These are phyloP conservation scores for Drosophila santomea DNA, from an alignment of 1,140 invertebrate species.

Conservation along the genomic window DNA sequence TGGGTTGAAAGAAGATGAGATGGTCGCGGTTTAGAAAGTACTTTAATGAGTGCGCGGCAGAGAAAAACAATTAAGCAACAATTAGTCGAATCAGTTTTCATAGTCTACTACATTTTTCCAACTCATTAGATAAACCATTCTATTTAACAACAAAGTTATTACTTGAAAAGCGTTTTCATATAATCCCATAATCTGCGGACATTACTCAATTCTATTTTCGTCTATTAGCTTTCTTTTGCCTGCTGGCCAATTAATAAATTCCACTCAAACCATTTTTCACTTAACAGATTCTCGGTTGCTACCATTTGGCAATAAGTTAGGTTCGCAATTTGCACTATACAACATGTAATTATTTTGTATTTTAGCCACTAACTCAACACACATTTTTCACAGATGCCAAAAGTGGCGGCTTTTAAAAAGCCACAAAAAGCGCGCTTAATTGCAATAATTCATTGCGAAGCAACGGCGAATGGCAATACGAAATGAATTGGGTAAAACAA, in stretches of 20 bases:
- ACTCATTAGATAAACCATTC: slow-evolving; percentile 10
- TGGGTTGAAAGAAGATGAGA: slow-evolving; percentile 24
- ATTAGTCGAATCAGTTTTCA: slow-evolving; percentile 9
- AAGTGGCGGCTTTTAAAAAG: slow-evolving; percentile 71
- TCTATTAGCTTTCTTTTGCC: slow-evolving; percentile 14
- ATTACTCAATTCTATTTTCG: slow-evolving; percentile 10
- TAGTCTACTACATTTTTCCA: not conserved
- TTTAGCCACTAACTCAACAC: slow-evolving; percentile 69
- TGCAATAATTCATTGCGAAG: slow-evolving; percentile 77
- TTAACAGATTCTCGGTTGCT: slow-evolving; percentile 23
- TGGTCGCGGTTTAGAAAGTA: slow-evolving; percentile 41
- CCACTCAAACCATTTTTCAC: slow-evolving; percentile 28
- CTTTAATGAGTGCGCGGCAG: slow-evolving; percentile 4
- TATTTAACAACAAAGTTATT: not conserved
- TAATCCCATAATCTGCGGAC: not conserved
- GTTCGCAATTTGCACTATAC: slow-evolving; percentile 45
- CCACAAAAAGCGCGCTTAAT: slow-evolving; percentile 74
- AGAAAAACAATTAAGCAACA: slow-evolving; percentile 18
- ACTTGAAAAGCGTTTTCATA: too few species aligned
- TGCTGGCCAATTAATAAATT: slow-evolving; percentile 25
- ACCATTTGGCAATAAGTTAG: slow-evolving; percentile 40
- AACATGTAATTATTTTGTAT: slow-evolving; percentile 75
- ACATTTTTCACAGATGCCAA: slow-evolving; percentile 58
- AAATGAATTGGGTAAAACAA: slow-evolving; percentile 33
- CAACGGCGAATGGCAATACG: slow-evolving; percentile 32